phyloP scores from a whole-genome alignment of 2,113 vertebrate species.

The Sprattus sprattus region DNA sequence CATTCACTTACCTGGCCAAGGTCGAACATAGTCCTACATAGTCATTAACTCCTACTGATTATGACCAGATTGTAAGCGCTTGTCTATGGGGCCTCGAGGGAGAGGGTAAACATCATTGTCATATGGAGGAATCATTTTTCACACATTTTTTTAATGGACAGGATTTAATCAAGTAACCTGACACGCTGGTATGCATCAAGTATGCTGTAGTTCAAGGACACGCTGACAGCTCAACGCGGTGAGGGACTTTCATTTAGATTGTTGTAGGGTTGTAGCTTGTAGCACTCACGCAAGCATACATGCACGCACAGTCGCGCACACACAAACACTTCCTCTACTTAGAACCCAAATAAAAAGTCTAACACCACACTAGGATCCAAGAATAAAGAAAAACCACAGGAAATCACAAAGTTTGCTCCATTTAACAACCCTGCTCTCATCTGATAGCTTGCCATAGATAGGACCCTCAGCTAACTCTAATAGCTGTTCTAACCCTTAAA shows the following conservation, averaged over 20 bases:
- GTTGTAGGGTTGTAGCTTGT: neutral
- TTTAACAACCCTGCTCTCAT: neutral
- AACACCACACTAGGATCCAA: neutral
- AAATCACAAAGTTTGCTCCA: neutral
- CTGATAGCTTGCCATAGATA: neutral
- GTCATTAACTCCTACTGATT: neutral
- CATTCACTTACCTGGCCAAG: neutral
- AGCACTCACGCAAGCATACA: neutral
- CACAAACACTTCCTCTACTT: neutral
- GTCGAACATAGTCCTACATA: neutral
- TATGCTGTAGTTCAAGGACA: neutral
- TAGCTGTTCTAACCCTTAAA: neutral
- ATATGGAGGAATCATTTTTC: conserved; percentile 4
- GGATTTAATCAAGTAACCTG: neutral
- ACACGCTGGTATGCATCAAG: neutral
- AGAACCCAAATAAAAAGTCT: conserved; percentile 1
- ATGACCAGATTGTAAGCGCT: neutral
- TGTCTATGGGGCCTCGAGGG: neutral
- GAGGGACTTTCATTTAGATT: neutral
- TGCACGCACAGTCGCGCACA: neutral
- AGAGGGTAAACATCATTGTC: neutral
- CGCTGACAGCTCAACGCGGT: neutral
- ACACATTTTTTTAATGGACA: neutral
- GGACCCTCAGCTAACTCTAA: neutral
- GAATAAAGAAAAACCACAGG: too few relatives aligned